These are phyloP conservation scores for Helostoma temminkii DNA, from an alignment of 2,797 vertebrate species.

Conservation along the genomic window DNA sequence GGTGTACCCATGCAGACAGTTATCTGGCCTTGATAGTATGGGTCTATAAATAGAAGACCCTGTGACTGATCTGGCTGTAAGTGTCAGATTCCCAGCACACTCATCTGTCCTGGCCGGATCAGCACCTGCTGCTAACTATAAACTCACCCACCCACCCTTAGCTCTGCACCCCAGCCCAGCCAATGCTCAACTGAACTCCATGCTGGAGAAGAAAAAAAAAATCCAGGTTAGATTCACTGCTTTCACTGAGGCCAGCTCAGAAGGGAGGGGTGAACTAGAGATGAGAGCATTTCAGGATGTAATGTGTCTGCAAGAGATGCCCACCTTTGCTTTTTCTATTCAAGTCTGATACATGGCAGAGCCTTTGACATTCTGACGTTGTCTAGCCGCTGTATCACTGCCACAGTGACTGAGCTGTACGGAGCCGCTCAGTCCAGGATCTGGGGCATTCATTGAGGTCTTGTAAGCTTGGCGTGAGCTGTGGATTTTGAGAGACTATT, in stretches of 20 bases:
- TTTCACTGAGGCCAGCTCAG: slow-evolving; percentile 58
- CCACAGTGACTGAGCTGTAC: slow-evolving; percentile 49
- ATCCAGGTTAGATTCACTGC: slow-evolving; percentile 67
- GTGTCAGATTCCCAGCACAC: slow-evolving; percentile 88
- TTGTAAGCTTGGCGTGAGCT: slow-evolving; percentile 41
- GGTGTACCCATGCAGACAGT: slow-evolving; percentile 41
- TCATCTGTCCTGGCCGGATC: slow-evolving; percentile 78
- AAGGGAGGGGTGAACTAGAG: slow-evolving; percentile 77
- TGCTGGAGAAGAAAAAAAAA: slow-evolving; percentile 69
- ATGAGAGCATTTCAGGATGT: slow-evolving; percentile 60
- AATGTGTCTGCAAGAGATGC: slow-evolving; percentile 57
- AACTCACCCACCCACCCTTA: slow-evolving; percentile 66
- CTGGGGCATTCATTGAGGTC: slow-evolving; percentile 12
- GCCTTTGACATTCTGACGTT: slow-evolving; percentile 55
- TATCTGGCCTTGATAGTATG: slow-evolving; percentile 81
- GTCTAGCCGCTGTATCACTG: slow-evolving; percentile 50
- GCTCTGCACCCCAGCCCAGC: slow-evolving; percentile 53
- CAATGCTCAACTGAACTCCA: slow-evolving; percentile 70
- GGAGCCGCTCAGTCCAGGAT: slow-evolving; percentile 49
- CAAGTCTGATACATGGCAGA: slow-evolving; percentile 64
- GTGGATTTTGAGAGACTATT: slow-evolving; percentile 59
- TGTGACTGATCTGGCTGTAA: slow-evolving; percentile 83
- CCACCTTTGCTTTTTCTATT: slow-evolving; percentile 60
- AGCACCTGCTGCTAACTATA: slow-evolving; percentile 91
- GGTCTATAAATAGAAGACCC: slow-evolving; percentile 89